These are phyloP conservation scores for Paradoxurus hermaphroditus DNA, from an alignment of 2,113 vertebrate species.

Conservation along the genomic window DNA sequence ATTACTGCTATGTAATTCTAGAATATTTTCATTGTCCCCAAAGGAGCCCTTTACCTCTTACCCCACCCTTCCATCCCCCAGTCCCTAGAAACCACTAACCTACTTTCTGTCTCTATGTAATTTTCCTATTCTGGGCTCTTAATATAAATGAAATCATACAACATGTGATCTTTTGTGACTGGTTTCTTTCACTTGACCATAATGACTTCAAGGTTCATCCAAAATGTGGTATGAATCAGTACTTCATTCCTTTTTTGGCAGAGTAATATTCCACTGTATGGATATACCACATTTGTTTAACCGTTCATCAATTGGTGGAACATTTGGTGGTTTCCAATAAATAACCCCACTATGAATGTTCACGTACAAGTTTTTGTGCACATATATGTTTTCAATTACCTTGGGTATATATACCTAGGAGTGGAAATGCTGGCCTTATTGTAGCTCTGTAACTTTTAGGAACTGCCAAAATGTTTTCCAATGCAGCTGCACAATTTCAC, in stretches of 20 bases:
- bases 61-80: neutral
- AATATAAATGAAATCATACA: neutral
- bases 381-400: neutral
- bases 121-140: neutral
- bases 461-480: neutral
- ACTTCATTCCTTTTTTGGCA: neutral
- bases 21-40: neutral
- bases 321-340: neutral
- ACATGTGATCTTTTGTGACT: neutral
- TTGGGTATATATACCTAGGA: neutral
- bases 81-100: neutral
- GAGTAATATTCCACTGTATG: neutral
- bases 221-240: neutral
- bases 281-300: neutral
- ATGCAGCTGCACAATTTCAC: neutral
- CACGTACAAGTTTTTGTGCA: neutral
- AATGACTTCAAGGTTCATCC: neutral
- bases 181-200: neutral
- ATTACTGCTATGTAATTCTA: neutral
- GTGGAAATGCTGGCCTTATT: neutral
- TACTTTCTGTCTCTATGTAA: neutral
- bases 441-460: neutral
- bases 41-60: neutral
- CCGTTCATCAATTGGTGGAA: neutral
- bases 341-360: neutral